Evolutionary conservation across 2,113 vertebrate genomes (phyloP).

Genomic region (Pogonocichla stellata): DNA sequence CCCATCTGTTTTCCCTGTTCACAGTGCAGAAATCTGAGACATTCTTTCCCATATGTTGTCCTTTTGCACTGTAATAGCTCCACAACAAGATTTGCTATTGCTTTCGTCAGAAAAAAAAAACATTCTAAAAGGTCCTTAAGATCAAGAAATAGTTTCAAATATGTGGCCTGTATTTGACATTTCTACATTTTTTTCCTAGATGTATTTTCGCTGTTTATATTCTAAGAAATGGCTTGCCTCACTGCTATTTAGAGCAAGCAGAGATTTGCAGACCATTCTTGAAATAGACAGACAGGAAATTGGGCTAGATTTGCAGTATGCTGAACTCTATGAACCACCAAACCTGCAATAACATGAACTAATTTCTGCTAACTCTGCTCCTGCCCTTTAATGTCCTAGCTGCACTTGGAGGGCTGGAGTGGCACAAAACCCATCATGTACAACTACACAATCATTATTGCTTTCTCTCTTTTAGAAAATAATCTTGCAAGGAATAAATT

Average conservation of each 20-base stretch:
- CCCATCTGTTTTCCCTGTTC: not conserved
- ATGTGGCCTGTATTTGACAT: not conserved
- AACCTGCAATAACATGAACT: not conserved
- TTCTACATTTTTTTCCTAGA: not conserved
- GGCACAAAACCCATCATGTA: not conserved
- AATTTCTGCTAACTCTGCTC: not conserved
- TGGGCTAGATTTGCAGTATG: not conserved
- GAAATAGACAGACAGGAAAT: not conserved
- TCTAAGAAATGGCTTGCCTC: not conserved
- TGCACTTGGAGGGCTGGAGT: not conserved
- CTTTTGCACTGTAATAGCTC: not conserved
- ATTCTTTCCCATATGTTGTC: not conserved
- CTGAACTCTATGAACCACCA: not conserved
- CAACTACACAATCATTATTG: not conserved
- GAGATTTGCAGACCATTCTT: not conserved
- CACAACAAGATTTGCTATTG: not conserved
- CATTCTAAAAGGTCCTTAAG: not conserved
- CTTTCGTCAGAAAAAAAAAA: not conserved
- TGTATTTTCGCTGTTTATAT: not conserved
- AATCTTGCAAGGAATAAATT: not conserved
- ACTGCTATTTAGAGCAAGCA: not conserved
- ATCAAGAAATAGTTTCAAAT: not conserved
- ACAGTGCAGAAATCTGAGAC: not conserved
- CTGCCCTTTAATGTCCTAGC: not conserved
- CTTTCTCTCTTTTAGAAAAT: not conserved